These are phyloP conservation scores for Lagorchestes hirsutus DNA, from an alignment of 2,797 vertebrate species.

Conservation along the genomic window DNA sequence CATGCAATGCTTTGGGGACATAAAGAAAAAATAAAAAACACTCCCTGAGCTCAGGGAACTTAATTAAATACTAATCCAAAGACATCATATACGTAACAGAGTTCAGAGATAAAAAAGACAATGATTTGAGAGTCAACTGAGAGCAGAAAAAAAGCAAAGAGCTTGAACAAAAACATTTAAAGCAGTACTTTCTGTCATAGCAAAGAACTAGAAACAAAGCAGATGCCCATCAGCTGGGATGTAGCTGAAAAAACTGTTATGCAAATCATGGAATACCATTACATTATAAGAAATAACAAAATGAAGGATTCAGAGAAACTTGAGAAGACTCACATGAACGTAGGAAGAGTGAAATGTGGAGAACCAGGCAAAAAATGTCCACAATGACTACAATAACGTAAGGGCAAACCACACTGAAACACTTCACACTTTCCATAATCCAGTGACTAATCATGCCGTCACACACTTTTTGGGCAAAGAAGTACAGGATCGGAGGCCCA, in stretches of 20 bases:
- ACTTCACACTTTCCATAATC: background rate
- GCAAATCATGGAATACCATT: background rate
- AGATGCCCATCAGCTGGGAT: background rate
- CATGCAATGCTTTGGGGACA: background rate
- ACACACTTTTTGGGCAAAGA: background rate
- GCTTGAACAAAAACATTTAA: background rate
- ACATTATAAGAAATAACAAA: background rate
- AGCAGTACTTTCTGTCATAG: background rate
- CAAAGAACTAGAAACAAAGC: background rate
- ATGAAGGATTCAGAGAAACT: background rate
- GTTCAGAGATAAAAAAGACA: background rate
- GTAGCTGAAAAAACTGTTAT: background rate
- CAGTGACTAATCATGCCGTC: background rate
- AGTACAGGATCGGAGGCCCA: background rate
- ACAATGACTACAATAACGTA: background rate
- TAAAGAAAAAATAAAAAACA: background rate
- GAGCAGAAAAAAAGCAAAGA: background rate
- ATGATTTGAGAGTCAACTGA: background rate
- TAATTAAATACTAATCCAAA: background rate
- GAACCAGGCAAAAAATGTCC: background rate
- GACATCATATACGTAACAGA: background rate
- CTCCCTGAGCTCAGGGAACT: background rate
- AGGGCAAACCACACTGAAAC: background rate
- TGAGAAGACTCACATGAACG: background rate
- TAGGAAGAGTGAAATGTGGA: background rate